Conservation (phyloP, 2,797 vertebrate genomes). For the Staurois parvus region DNA sequence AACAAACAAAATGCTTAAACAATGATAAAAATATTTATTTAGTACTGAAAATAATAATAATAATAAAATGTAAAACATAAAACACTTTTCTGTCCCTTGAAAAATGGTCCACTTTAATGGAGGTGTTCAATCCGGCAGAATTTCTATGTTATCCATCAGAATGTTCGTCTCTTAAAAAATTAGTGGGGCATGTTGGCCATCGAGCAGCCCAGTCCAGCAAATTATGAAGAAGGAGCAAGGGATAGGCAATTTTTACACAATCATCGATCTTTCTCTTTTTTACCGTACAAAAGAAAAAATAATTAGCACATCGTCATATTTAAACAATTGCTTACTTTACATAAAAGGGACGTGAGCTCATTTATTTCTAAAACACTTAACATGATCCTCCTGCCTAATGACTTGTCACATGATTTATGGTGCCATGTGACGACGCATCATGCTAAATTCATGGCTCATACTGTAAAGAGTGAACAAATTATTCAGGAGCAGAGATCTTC, state of each 20-base stretch:
- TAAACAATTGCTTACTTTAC: conserved; percentile 81
- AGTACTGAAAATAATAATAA: no score
- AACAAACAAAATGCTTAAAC: no score
- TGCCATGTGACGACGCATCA: conserved; percentile 79
- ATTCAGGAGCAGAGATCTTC: conserved; percentile 75
- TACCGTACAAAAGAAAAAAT: conserved; percentile 74
- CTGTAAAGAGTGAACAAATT: conserved; percentile 81
- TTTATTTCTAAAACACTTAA: conserved; percentile 85
- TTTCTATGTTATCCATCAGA: neutral
- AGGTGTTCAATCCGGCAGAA: neutral
- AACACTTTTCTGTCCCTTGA: neutral
- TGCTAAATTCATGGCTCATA: conserved; percentile 82
- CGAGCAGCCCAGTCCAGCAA: conserved; percentile 31
- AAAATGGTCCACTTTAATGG: conserved; percentile 18
- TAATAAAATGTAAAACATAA: no score
- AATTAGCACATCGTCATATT: conserved; percentile 80
- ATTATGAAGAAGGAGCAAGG: conserved; percentile 32
- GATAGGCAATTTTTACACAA: conserved; percentile 73
- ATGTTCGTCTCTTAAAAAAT: neutral
- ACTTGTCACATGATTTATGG: conserved; percentile 85
- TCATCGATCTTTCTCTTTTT: conserved; percentile 75
- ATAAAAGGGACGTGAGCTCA: conserved; percentile 82
- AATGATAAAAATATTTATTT: no score
- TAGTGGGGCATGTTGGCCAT: conserved; percentile 4
- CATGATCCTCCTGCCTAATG: conserved; percentile 84